A percentile compares a stretch with the other conserved stretches of the same genome.
Evolutionary conservation across 23 tunicate genomes (phyloP).

Genomic region (Diplosoma virens): DNA sequence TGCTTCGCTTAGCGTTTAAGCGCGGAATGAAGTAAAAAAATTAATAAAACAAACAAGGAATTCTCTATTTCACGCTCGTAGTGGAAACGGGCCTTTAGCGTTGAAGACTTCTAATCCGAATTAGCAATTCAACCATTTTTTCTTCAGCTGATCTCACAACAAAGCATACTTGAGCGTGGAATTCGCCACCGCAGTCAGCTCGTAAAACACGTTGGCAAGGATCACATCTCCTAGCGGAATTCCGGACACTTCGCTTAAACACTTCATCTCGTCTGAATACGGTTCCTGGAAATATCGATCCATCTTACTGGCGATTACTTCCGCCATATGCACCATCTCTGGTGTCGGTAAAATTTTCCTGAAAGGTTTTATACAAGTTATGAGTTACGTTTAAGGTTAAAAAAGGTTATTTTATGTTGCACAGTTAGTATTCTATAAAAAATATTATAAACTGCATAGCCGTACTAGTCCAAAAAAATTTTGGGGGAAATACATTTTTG

Average conservation of each 20-base stretch:
- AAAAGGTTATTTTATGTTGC: not conserved
- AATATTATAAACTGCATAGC: no score
- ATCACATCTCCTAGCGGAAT: constrained; percentile 57
- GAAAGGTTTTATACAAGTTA: no score
- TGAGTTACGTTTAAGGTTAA: no score
- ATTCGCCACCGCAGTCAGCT: constrained; percentile 29
- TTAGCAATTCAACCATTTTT: no score
- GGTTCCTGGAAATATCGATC: constrained; percentile 63
- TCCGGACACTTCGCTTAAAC: constrained; percentile 41
- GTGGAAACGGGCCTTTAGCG: no score
- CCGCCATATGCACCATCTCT: constrained; percentile 12
- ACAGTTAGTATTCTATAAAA: not conserved
- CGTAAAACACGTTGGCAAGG: constrained; percentile 61
- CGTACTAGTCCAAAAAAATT: no score
- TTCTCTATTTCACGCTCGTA: no score
- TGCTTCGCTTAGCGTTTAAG: no score
- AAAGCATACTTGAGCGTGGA: not conserved
- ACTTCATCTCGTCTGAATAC: constrained; percentile 83
- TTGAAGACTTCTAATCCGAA: no score
- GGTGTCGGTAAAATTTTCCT: constrained; percentile 25
- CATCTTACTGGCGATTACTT: constrained; percentile 30
- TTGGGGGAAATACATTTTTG: not conserved
- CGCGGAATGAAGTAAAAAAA: no score
- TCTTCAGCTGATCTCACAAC: no score
- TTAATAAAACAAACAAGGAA: no score